These are phyloP conservation scores for Drosophila fulvimacula DNA, from an alignment of 2,888 invertebrate genomes.

Conservation along the genomic window DNA sequence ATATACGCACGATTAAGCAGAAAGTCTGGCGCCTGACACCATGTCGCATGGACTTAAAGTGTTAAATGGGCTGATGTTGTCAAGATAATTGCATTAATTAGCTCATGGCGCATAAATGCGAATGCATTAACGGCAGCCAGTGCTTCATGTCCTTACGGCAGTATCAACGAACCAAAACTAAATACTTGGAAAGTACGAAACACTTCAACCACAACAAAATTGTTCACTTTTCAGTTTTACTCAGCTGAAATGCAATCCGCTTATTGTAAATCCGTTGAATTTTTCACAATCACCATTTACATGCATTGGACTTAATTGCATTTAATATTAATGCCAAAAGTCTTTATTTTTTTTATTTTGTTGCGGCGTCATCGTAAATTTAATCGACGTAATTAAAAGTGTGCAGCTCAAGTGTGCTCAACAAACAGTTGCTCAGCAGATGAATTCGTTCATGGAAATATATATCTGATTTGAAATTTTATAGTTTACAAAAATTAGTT, in stretches of 20 bases:
- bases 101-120: slow-evolving; percentile 10
- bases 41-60: slow-evolving; percentile 32
- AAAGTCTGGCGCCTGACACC: slow-evolving; percentile 7
- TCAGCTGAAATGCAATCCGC: neutral
- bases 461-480: neutral
- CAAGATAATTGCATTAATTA: slow-evolving; percentile 62
- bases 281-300: slow-evolving; percentile 6
- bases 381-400: slow-evolving; percentile 1
- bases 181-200: neutral
- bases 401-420: neutral
- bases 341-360: neutral
- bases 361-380: slow-evolving; percentile 6
- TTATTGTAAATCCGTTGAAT: slow-evolving; percentile 3
- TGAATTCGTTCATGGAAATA: neutral
- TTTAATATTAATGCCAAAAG: slow-evolving; percentile 6
- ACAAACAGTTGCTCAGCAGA: neutral
- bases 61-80: slow-evolving; percentile 48
- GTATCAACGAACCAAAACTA: neutral
- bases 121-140: neutral
- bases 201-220: no score
- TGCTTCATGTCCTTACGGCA: neutral
- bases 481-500: no score
- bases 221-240: neutral
- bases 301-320: slow-evolving; percentile 12
- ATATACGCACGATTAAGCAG: slow-evolving; percentile 4